These are phyloP conservation scores for Muschampia plurimacula DNA, from an alignment of 2,888 invertebrate species.

Conservation along the genomic window DNA sequence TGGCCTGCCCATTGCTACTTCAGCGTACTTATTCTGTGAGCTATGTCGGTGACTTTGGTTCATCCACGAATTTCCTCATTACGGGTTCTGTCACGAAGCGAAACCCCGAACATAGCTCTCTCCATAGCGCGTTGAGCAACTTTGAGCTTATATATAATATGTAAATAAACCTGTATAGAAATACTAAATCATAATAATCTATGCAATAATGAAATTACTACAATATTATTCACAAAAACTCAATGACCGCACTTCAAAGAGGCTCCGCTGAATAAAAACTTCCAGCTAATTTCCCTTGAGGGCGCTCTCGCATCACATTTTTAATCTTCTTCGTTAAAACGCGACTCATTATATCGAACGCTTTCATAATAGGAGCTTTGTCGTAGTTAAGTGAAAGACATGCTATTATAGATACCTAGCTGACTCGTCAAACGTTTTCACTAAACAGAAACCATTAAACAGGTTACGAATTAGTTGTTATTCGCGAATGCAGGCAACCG, in stretches of 20 bases:
- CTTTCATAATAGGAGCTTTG: not conserved
- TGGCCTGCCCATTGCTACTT: no score
- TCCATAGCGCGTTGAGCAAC: no score
- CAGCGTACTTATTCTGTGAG: no score
- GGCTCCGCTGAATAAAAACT: constrained; percentile 28
- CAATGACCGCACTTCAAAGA: constrained; percentile 10
- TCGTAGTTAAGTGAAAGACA: not conserved
- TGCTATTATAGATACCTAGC: not conserved
- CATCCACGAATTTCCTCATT: no score
- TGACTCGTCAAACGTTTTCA: no score
- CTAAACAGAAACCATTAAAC: no score
- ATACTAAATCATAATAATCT: not conserved
- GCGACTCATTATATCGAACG: constrained; percentile 28
- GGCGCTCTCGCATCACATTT: constrained; percentile 27
- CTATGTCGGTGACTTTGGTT: no score
- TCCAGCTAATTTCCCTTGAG: constrained; percentile 32
- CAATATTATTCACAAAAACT: constrained; percentile 1
- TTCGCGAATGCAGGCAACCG: no score
- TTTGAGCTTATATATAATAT: no score
- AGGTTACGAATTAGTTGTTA: no score
- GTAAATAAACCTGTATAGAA: not conserved
- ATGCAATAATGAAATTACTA: not conserved
- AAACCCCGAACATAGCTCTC: no score
- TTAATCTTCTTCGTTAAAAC: constrained; percentile 34
- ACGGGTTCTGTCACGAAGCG: no score